phyloP scores from a whole-genome alignment of 2,797 vertebrate genomes.

The Malacoctenus gilli region DNA sequence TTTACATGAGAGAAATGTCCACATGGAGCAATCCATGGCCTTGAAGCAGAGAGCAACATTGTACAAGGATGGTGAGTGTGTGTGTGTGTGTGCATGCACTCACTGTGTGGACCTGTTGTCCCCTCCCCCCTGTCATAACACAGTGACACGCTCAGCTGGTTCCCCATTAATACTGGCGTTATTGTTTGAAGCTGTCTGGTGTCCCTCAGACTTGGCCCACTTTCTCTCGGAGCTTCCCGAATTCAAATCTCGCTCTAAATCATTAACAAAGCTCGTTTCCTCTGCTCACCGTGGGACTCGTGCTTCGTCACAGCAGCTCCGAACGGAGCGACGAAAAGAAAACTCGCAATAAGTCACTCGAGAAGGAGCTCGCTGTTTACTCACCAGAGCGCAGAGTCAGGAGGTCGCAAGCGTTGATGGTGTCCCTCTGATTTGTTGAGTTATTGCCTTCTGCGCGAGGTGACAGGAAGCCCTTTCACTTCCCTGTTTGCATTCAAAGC shows the following conservation, averaged over 20 bases:
- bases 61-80: conserved; percentile 92
- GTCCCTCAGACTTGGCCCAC: background rate
- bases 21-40: conserved; percentile 85
- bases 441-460: conserved; percentile 36
- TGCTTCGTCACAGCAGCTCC: no score
- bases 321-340: no score
- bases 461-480: conserved; percentile 67
- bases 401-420: conserved; percentile 10
- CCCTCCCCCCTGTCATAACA: conserved; percentile 65
- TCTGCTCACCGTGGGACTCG: conserved; percentile 1
- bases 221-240: background rate
- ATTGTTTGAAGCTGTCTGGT: conserved; percentile 46
- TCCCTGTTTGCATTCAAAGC: conserved; percentile 59
- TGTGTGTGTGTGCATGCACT: conserved; percentile 78
- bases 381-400: conserved; percentile 39
- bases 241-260: conserved; percentile 19
- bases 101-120: conserved; percentile 53
- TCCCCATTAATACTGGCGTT: conserved; percentile 61
- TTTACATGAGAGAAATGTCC: conserved; percentile 86
- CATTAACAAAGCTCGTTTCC: conserved; percentile 7
- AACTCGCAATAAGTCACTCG: no score
- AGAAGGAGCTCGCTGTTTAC: conserved; percentile 14
- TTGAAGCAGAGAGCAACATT: conserved; percentile 87
- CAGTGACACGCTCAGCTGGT: conserved; percentile 63
- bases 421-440: conserved; percentile 13